A percentile compares a stretch with the other conserved stretches of the same genome.
These are phyloP conservation scores for Temnothorax unifasciatus DNA, from an alignment of 2,888 invertebrate species.

Conservation along the genomic window DNA sequence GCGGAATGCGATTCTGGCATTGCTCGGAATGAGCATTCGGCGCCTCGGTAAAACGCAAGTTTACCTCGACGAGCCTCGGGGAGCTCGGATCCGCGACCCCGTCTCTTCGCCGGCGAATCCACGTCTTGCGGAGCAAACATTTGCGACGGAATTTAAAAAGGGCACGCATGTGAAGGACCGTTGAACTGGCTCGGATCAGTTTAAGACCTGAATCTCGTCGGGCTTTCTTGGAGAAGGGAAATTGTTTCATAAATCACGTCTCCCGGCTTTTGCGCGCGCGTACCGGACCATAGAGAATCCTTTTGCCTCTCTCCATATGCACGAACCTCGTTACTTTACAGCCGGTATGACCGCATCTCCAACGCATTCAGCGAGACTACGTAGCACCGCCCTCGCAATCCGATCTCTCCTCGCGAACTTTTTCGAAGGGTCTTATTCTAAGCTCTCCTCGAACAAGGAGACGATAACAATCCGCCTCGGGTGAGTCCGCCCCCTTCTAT, in stretches of 20 bases:
- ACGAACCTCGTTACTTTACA: conserved; percentile 65
- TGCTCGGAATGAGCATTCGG: background rate
- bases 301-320: conserved; percentile 25
- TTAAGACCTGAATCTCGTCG: conserved; percentile 50
- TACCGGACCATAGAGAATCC: conserved; percentile 47
- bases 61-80: background rate
- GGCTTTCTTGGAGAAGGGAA: conserved; percentile 61
- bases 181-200: conserved; percentile 57
- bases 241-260: conserved; percentile 76
- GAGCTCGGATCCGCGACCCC: background rate
- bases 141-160: background rate
- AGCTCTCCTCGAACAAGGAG: conserved; percentile 51
- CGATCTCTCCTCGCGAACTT: conserved; percentile 48
- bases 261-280: conserved; percentile 53
- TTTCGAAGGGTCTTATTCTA: conserved; percentile 62
- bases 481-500: conserved; percentile 7
- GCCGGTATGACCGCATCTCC: conserved; percentile 12
- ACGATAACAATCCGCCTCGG: conserved; percentile 66
- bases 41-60: background rate
- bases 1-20: background rate
- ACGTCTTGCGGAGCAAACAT: background rate
- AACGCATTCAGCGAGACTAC: conserved; percentile 10
- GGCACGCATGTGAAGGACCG: conserved; percentile 21
- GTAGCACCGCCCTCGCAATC: conserved; percentile 11
- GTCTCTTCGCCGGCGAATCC: conserved; percentile 7